Conservation (phyloP, 2,797 vertebrate genomes). For the Xerus rutilus region DNA sequence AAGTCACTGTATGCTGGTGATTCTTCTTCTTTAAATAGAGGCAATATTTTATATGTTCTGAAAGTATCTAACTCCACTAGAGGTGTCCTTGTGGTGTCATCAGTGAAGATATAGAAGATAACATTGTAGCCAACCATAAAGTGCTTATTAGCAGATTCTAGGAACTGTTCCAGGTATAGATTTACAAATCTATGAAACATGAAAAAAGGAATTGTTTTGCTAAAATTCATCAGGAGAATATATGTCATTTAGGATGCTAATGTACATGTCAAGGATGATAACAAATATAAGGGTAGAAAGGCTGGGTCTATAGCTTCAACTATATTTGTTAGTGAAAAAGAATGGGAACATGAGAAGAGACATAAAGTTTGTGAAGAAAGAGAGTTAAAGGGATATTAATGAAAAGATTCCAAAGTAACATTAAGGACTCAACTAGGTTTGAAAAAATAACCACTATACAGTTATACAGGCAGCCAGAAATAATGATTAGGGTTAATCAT, state of each 20-base stretch:
- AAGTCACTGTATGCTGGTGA: conserved; percentile 69
- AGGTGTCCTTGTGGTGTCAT: conserved; percentile 61
- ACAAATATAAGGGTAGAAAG: not conserved
- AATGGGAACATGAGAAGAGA: not conserved
- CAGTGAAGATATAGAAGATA: conserved; percentile 83
- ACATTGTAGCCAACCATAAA: conserved; percentile 83
- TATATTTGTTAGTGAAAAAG: not conserved
- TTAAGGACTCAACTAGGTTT: conserved; percentile 20
- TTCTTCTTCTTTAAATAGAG: not conserved
- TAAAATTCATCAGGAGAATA: not conserved
- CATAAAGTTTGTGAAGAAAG: conserved; percentile 30
- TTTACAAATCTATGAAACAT: conserved; percentile 72
- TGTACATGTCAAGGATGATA: not conserved
- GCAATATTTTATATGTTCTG: conserved; percentile 61
- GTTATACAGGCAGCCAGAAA: not conserved
- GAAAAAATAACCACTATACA: not conserved
- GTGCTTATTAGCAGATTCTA: conserved; percentile 81
- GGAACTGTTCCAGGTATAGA: conserved; percentile 74
- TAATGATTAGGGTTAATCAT: not conserved
- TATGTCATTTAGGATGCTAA: not conserved
- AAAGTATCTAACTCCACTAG: conserved; percentile 52
- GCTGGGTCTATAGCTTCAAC: not conserved
- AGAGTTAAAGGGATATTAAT: not conserved
- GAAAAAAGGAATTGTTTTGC: not conserved
- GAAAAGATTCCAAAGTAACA: not conserved